Evolutionary conservation across 2,797 vertebrate genomes (phyloP).

Genomic region (Falco rusticolus): DNA sequence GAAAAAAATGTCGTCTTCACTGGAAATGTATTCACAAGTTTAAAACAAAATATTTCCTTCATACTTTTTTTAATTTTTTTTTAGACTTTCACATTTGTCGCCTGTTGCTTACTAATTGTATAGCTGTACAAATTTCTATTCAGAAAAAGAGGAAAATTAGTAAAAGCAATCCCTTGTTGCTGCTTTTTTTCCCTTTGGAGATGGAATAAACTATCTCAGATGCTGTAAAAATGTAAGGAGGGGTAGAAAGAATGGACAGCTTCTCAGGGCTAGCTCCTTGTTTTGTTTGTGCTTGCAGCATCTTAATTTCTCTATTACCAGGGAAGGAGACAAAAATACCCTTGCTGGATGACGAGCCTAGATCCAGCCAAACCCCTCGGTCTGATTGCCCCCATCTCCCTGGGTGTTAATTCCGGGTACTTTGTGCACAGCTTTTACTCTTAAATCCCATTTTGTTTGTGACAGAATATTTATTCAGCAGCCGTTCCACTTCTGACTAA

Average conservation of each 20-base stretch:
- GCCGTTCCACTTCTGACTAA: slow-evolving; percentile 16
- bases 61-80: background rate
- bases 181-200: background rate
- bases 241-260: background rate
- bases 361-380: slow-evolving; percentile 7
- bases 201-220: background rate
- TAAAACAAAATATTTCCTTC: background rate
- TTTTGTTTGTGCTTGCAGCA: background rate
- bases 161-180: background rate
- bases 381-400: background rate
- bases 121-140: background rate
- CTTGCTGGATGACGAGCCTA: background rate
- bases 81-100: background rate
- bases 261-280: background rate
- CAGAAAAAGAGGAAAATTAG: background rate
- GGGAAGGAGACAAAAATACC: background rate
- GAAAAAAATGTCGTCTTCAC: background rate
- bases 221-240: background rate
- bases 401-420: slow-evolving; percentile 15
- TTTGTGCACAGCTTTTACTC: slow-evolving; percentile 34
- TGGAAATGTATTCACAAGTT: background rate
- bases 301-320: background rate
- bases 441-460: slow-evolving; percentile 29
- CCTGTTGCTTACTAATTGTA: background rate
- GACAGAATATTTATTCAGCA: slow-evolving; percentile 46